Evolutionary conservation across 2,113 vertebrate genomes (phyloP).

Genomic region (Jaculus jaculus): DNA sequence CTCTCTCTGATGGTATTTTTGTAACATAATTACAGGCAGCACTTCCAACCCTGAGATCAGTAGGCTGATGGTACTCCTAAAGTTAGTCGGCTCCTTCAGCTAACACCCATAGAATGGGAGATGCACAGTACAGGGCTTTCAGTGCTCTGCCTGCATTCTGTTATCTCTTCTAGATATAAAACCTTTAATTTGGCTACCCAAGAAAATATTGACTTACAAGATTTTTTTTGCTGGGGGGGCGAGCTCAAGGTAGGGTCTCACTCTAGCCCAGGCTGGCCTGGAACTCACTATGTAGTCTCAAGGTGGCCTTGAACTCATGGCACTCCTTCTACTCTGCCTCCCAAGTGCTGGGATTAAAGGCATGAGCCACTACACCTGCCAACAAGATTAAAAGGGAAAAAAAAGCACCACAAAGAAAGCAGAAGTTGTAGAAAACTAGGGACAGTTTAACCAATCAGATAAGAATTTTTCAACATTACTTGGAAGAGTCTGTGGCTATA

Average conservation of each 20-base stretch:
- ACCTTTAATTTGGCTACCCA: background rate
- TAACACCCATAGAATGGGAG: conserved; percentile 15
- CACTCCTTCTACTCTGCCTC: no score
- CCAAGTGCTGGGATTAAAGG: no score
- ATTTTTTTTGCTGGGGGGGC: no score
- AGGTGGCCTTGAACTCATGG: no score
- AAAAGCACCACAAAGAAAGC: background rate
- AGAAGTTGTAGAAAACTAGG: background rate
- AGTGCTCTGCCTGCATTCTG: background rate
- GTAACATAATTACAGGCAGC: conserved; percentile 57
- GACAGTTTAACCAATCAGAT: background rate
- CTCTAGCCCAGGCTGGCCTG: no score
- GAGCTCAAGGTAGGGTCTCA: no score
- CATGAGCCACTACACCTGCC: no score
- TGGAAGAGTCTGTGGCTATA: conserved; percentile 36
- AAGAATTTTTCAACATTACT: conserved; percentile 32
- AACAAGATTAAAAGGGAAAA: background rate
- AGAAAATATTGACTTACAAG: background rate
- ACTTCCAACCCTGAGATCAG: conserved; percentile 1
- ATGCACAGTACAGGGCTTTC: background rate
- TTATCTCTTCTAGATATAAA: conserved; percentile 40
- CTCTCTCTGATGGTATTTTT: conserved; percentile 58
- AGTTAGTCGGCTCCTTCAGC: conserved; percentile 25
- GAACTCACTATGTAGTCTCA: no score
- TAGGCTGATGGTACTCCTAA: background rate